phyloP scores from a whole-genome alignment of 2,113 vertebrate genomes.

The Greenwoodochromis staneri region DNA sequence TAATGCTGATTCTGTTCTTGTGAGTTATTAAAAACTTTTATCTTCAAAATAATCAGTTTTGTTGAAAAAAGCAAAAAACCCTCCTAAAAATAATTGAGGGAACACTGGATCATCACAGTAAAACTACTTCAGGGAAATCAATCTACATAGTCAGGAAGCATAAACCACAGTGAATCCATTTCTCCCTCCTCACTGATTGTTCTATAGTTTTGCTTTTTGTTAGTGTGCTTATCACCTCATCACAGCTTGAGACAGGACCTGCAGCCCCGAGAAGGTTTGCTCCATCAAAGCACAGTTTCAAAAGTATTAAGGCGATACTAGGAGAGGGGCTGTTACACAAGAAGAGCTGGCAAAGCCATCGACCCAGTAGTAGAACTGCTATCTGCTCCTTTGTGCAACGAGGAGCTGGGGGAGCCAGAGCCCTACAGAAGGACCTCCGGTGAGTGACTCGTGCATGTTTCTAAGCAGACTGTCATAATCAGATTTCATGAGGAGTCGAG shows the following conservation, averaged over 20 bases:
- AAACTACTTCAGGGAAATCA: background rate
- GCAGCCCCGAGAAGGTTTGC: background rate
- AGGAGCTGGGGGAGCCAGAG: background rate
- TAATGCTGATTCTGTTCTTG: background rate
- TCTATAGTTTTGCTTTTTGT: background rate
- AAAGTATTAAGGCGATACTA: rapidly evolving
- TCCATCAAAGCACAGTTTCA: rapidly evolving
- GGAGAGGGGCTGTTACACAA: background rate
- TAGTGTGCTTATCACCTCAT: background rate
- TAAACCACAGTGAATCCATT: background rate
- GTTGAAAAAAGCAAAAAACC: background rate
- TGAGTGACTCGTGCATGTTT: background rate
- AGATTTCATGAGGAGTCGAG: background rate
- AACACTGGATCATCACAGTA: background rate
- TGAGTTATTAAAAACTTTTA: background rate
- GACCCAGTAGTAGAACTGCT: background rate
- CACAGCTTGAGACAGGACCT: background rate
- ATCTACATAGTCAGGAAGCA: background rate
- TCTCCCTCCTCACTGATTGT: background rate
- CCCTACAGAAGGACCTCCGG: rapidly evolving
- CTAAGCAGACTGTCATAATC: background rate
- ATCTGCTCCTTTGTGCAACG: background rate
- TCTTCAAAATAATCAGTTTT: background rate
- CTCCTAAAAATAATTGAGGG: background rate
- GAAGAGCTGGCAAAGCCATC: background rate